These are phyloP conservation scores for Silurus asotus DNA, from an alignment of 2,113 vertebrate genomes.

Conservation along the genomic window DNA sequence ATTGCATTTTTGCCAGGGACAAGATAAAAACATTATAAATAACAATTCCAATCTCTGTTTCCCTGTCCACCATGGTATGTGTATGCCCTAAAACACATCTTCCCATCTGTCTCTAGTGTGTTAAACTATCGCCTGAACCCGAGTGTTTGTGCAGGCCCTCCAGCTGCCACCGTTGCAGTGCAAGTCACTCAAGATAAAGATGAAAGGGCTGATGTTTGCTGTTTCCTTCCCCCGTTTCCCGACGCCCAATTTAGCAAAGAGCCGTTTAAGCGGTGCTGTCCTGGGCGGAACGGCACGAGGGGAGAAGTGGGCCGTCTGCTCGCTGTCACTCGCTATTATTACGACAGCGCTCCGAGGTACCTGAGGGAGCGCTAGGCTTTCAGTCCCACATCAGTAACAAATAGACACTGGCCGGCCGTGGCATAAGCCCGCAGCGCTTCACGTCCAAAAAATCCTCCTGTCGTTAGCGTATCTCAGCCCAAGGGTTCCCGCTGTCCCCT, in stretches of 20 bases:
- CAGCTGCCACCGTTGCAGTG: slow-evolving; percentile 41
- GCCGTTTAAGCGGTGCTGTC: slow-evolving; percentile 58
- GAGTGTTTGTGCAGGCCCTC: slow-evolving; percentile 43
- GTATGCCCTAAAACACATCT: slow-evolving; percentile 29
- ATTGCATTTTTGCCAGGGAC: slow-evolving; percentile 13
- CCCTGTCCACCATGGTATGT: slow-evolving; percentile 14
- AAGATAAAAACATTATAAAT: slow-evolving; percentile 29
- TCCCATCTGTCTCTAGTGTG: slow-evolving; percentile 39
- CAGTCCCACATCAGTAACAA: slow-evolving; percentile 71
- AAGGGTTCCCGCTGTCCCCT: slow-evolving; percentile 7
- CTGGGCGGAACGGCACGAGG: slow-evolving; percentile 75
- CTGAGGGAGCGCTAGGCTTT: slow-evolving; percentile 77
- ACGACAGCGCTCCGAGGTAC: slow-evolving; percentile 75
- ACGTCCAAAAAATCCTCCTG: slow-evolving; percentile 41
- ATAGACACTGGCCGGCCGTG: slow-evolving; percentile 71
- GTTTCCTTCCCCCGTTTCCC: slow-evolving; percentile 2
- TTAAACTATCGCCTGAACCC: slow-evolving; percentile 38
- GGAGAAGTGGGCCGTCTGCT: slow-evolving; percentile 80
- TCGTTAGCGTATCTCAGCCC: slow-evolving; percentile 13
- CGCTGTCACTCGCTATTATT: slow-evolving; percentile 82
- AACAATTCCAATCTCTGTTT: slow-evolving; percentile 39
- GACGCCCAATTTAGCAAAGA: slow-evolving; percentile 59
- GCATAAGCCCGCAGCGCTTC: slow-evolving; percentile 43
- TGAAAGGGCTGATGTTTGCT: slow-evolving; percentile 49
- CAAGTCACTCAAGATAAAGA: slow-evolving; percentile 48